Evolutionary conservation across 2,113 vertebrate genomes (phyloP).

Genomic region (Nettapus auritus): DNA sequence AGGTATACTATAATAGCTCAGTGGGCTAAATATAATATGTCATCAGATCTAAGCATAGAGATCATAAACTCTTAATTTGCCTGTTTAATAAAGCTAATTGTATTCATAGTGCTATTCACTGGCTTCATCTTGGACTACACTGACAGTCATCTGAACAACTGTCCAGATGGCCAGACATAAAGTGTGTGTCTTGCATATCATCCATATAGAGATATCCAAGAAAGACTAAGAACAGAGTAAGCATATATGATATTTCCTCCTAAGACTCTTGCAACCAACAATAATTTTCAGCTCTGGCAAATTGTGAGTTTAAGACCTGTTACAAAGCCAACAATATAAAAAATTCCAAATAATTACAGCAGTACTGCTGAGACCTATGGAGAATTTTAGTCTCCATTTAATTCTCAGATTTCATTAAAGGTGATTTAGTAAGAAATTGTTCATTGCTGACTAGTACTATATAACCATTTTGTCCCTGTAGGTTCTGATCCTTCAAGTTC

Average conservation of each 20-base stretch:
- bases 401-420: conserved; percentile 2
- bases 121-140: background rate
- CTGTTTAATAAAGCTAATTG: background rate
- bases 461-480: background rate
- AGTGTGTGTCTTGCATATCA: background rate
- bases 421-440: conserved; percentile 18
- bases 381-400: background rate
- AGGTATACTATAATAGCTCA: background rate
- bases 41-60: background rate
- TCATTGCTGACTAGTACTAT: background rate
- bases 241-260: background rate
- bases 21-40: background rate
- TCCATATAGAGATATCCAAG: rapidly evolving
- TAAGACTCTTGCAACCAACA: background rate
- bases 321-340: background rate
- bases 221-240: background rate
- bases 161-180: background rate
- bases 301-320: background rate
- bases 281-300: background rate
- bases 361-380: background rate
- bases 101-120: background rate
- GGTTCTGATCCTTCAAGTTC: background rate
- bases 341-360: background rate
- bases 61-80: background rate
- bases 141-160: background rate